Evolutionary conservation across 2,113 vertebrate genomes (phyloP).

Genomic region (Apus apus): DNA sequence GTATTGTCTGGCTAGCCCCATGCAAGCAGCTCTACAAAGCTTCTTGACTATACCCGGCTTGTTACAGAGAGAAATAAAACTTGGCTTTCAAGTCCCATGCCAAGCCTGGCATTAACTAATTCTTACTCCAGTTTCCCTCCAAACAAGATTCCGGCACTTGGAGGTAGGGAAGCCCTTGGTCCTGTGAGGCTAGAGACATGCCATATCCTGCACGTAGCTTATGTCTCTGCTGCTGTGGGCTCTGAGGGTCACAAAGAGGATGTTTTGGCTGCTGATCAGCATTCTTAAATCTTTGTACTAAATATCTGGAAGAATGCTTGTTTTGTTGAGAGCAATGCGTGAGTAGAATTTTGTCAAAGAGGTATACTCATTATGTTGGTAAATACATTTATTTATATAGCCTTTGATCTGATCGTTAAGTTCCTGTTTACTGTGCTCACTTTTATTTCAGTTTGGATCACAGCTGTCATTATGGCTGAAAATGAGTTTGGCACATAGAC

Average conservation of each 20-base stretch:
- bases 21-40: not conserved
- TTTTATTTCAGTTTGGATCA: not conserved
- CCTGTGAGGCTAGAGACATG: fast-evolving
- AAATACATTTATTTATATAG: not conserved
- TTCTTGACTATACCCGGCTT: not conserved
- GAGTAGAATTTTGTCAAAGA: not conserved
- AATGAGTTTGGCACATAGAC: not conserved
- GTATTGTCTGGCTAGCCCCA: not conserved
- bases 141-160: not conserved
- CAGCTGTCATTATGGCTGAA: not conserved
- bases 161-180: not conserved
- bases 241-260: not conserved
- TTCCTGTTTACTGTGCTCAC: not conserved
- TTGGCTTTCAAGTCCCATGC: not conserved
- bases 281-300: not conserved
- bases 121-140: not conserved
- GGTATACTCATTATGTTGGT: not conserved
- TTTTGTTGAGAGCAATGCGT: not conserved
- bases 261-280: not conserved
- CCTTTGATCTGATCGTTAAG: not conserved
- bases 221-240: not conserved
- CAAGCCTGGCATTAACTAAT: not conserved
- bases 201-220: not conserved
- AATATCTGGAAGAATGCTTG: not conserved
- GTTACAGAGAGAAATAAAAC: not conserved